These are phyloP conservation scores for Drosophila bocqueti DNA, from an alignment of 1,140 invertebrate species.

Conservation along the genomic window DNA sequence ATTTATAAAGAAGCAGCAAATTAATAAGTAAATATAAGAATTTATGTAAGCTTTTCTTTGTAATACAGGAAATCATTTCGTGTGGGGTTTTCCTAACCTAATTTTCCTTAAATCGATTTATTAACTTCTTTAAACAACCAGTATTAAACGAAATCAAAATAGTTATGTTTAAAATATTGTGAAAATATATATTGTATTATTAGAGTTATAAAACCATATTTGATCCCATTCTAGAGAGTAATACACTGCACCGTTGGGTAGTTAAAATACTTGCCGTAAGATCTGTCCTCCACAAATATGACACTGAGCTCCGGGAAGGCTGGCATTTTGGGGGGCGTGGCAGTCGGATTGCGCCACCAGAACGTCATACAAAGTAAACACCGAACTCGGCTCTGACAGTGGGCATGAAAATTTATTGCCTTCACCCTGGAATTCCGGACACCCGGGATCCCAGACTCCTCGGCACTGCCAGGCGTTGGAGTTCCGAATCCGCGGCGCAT, in stretches of 20 bases:
- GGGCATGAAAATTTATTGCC: constrained; percentile 77
- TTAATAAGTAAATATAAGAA: neutral
- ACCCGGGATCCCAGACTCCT: constrained; percentile 5
- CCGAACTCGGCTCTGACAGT: constrained; percentile 57
- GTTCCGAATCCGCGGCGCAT: constrained; percentile 64
- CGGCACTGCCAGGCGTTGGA: constrained; percentile 16
- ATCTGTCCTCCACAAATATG: constrained; percentile 42
- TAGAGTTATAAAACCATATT: neutral
- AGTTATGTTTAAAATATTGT: neutral
- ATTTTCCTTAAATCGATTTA: too few species aligned
- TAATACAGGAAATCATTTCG: neutral
- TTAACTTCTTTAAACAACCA: neutral
- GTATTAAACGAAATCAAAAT: neutral
- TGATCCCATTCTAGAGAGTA: neutral
- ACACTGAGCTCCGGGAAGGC: constrained; percentile 29
- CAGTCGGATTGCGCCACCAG: constrained; percentile 7
- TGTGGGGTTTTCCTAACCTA: neutral
- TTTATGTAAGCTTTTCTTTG: neutral
- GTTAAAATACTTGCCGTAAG: constrained; percentile 15
- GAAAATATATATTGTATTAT: neutral
- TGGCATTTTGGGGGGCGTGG: neutral
- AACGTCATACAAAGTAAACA: constrained; percentile 65
- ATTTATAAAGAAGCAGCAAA: too few species aligned
- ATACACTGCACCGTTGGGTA: neutral
- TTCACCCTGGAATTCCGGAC: constrained; percentile 19